phyloP scores from a whole-genome alignment of 2,113 vertebrate species.

The Leucoraja erinaceus region DNA sequence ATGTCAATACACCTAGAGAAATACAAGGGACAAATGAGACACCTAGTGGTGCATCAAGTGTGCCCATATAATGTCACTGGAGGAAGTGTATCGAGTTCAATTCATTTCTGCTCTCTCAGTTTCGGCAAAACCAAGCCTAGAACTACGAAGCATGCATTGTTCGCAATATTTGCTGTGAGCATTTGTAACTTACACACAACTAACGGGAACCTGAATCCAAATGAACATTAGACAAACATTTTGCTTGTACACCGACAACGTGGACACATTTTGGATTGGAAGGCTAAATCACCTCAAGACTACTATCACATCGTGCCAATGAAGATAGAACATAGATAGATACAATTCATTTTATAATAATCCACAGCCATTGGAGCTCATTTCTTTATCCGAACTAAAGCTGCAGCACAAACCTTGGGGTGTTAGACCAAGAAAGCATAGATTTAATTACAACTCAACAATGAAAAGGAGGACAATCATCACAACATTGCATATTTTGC shows the following conservation, averaged over 20 bases:
- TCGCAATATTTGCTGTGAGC: neutral
- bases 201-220: neutral
- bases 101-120: neutral
- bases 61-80: neutral
- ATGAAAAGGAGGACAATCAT: neutral
- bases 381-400: neutral
- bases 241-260: neutral
- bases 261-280: neutral
- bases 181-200: neutral
- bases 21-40: constrained; percentile 32
- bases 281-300: neutral
- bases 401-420: neutral
- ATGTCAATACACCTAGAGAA: neutral
- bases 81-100: neutral
- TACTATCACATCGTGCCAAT: neutral
- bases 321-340: neutral
- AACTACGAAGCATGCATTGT: too few species aligned
- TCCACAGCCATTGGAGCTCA: neutral
- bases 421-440: neutral
- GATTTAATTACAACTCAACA: neutral
- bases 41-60: constrained; percentile 29
- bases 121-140: neutral
- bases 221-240: neutral
- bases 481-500: neutral
- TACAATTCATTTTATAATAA: neutral